phyloP scores from a whole-genome alignment of 1,140 invertebrate genomes.

The Drosophila pachea region DNA sequence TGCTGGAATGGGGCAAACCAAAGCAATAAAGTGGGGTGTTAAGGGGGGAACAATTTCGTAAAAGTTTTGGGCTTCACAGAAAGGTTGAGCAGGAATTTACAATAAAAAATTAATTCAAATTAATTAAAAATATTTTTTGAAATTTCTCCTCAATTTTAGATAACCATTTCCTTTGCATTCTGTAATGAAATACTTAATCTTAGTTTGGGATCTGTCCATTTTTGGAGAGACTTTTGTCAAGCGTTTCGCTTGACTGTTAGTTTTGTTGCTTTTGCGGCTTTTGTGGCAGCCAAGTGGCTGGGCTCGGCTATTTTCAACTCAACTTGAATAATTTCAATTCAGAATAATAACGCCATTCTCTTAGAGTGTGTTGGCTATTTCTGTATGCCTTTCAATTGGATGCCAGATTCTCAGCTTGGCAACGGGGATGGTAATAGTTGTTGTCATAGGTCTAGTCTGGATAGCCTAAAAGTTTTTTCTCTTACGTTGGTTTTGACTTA shows the following conservation, averaged over 20 bases:
- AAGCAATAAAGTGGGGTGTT: no score
- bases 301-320: conserved; percentile 18
- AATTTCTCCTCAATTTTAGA: no score
- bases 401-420: background rate
- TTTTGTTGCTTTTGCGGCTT: background rate
- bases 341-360: conserved; percentile 65
- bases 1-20: conserved; percentile 42
- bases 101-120: no score
- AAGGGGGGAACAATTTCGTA: no score
- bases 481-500: background rate
- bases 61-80: no score
- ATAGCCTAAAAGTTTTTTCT: background rate
- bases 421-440: conserved; percentile 16
- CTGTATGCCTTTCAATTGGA: conserved; percentile 61
- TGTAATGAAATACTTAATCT: background rate
- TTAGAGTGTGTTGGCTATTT: conserved; percentile 53
- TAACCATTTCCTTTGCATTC: no score
- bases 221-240: background rate
- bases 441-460: conserved; percentile 17
- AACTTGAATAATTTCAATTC: conserved; percentile 74
- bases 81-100: no score
- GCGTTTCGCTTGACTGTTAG: background rate
- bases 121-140: no score
- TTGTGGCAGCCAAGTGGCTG: conserved; percentile 2
- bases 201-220: background rate